A percentile compares a stretch with the other conserved stretches of the same genome.
Conservation (phyloP, 2,113 vertebrate species). For the Thoracochromis brauschi region DNA sequence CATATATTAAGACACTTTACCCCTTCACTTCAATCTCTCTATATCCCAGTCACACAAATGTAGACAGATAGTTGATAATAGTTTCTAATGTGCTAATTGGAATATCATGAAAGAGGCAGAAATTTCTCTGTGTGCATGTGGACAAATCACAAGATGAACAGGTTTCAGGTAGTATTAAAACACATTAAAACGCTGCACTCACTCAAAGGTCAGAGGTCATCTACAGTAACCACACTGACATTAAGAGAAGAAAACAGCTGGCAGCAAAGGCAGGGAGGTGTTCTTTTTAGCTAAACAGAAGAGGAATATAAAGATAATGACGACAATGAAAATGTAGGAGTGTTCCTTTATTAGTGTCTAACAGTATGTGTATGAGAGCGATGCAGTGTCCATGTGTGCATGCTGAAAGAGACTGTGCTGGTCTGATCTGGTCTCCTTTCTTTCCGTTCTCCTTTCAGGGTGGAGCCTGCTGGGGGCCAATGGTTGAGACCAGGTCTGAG, state of each 20-base stretch:
- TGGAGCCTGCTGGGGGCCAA: neutral
- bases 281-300: neutral
- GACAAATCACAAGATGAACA: neutral
- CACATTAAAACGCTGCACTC: neutral
- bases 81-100: neutral
- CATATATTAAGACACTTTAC: neutral
- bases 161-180: neutral
- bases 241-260: neutral
- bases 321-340: neutral
- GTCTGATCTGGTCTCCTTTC: neutral
- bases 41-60: neutral
- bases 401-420: neutral
- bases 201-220: neutral
- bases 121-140: neutral
- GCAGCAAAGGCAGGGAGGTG: neutral
- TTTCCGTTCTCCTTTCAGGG: neutral
- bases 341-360: neutral
- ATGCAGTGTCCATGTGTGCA: neutral
- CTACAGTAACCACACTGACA: neutral
- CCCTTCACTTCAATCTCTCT: neutral
- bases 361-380: accelerated
- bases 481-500: neutral
- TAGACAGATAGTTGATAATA: neutral
- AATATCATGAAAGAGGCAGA: neutral
- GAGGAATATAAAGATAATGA: neutral